Evolutionary conservation across 2,797 vertebrate species (phyloP).

Genomic region (Antrozous pallidus): DNA sequence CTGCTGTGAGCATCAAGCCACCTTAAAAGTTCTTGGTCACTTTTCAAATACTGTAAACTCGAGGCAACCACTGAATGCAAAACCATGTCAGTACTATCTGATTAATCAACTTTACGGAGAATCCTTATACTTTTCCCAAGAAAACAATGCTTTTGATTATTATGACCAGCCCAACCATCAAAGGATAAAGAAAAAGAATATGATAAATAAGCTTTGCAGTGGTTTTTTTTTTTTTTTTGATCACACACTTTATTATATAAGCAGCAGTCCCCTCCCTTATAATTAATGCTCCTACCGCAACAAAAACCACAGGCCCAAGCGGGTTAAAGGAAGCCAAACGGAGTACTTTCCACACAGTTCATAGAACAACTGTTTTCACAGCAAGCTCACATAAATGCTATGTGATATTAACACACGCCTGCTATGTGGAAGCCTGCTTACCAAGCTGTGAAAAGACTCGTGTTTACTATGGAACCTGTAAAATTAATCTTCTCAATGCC

Average conservation of each 20-base stretch:
- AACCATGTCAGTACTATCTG: background rate
- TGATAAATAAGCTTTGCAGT: constrained; percentile 33
- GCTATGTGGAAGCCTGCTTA: constrained; percentile 54
- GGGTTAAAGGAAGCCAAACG: constrained; percentile 45
- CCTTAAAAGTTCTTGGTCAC: constrained; percentile 10
- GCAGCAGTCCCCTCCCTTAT: background rate
- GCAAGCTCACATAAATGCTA: constrained; percentile 50
- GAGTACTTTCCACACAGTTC: constrained; percentile 58
- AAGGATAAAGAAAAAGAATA: background rate
- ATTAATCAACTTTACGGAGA: background rate
- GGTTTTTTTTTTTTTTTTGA: background rate
- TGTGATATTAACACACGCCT: constrained; percentile 65
- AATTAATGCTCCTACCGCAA: constrained; percentile 44
- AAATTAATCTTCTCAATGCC: constrained; percentile 59
- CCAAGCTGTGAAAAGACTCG: constrained; percentile 67
- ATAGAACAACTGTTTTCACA: constrained; percentile 65
- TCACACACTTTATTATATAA: constrained; percentile 47
- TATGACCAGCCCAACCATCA: background rate
- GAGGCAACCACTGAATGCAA: background rate
- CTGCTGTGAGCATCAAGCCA: background rate
- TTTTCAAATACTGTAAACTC: constrained; percentile 2
- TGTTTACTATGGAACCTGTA: constrained; percentile 43
- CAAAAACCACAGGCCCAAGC: constrained; percentile 52
- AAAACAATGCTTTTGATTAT: background rate
- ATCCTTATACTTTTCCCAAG: background rate